phyloP scores from a whole-genome alignment of 2,797 vertebrate species.

The Brotogeris chrysoptera region DNA sequence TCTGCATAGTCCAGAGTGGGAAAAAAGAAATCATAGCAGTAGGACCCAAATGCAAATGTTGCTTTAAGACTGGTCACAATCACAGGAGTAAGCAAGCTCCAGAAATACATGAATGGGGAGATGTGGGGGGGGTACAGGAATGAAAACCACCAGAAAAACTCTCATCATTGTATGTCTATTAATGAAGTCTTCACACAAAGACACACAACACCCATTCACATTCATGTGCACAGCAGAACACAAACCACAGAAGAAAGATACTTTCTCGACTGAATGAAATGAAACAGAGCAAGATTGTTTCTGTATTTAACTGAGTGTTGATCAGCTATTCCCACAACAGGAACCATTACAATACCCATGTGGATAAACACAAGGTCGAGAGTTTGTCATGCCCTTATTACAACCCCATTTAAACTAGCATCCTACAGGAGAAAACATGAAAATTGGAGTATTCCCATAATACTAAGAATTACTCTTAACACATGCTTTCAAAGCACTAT shows the following conservation, averaged over 20 bases:
- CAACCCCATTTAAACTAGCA: conserved; percentile 6
- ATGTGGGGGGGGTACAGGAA: neutral
- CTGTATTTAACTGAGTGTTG: neutral
- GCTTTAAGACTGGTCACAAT: neutral
- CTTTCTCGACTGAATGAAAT: neutral
- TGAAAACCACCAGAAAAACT: neutral
- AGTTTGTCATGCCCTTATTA: conserved; percentile 2
- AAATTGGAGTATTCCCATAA: neutral
- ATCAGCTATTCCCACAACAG: neutral
- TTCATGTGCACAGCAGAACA: neutral
- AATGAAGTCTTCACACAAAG: conserved; percentile 27
- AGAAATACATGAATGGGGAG: neutral
- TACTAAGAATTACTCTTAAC: neutral
- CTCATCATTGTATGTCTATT: neutral
- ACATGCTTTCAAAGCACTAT: neutral
- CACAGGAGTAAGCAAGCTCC: neutral
- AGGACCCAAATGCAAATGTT: neutral
- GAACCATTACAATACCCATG: neutral
- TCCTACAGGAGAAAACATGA: neutral
- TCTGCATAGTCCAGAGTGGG: conserved; percentile 52
- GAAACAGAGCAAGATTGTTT: neutral
- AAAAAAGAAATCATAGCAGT: neutral
- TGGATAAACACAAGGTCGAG: neutral
- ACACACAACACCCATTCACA: conserved; percentile 10
- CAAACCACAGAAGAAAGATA: conserved; percentile 2